Percentiles rank a stretch among this genome's conserved stretches.
Conservation (phyloP, 2,797 vertebrate genomes). For the Ceyx erithaca region DNA sequence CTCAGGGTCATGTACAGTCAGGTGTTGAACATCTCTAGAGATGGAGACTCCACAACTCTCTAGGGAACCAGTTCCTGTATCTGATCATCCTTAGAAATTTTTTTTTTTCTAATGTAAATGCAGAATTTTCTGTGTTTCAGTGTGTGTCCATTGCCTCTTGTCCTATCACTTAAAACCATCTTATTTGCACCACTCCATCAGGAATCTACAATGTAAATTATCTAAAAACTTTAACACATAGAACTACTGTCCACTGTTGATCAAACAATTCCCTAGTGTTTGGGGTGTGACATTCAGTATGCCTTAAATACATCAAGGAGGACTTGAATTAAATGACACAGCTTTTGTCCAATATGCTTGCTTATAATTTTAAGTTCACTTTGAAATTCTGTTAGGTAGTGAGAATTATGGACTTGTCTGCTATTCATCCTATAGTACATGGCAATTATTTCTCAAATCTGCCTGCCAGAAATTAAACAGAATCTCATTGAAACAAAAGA, state of each 20-base stretch:
- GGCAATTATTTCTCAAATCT: constrained; percentile 49
- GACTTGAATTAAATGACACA: background rate
- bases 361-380: background rate
- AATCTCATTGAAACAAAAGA: constrained; percentile 40
- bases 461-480: constrained; percentile 36
- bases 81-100: background rate
- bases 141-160: background rate
- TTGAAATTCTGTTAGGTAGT: constrained; percentile 2
- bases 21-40: background rate
- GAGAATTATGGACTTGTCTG: background rate
- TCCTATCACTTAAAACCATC: no score
- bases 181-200: background rate
- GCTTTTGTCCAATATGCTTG: background rate
- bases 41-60: background rate
- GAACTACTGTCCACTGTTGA: background rate
- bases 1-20: background rate
- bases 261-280: background rate
- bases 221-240: background rate
- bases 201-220: background rate
- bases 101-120: background rate
- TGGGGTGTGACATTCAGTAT: background rate
- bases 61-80: background rate
- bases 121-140: background rate
- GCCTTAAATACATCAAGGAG: background rate
- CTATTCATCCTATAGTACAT: background rate